These are phyloP conservation scores for Hormaphis cornu DNA, from an alignment of 1,140 invertebrate genomes.

Conservation along the genomic window DNA sequence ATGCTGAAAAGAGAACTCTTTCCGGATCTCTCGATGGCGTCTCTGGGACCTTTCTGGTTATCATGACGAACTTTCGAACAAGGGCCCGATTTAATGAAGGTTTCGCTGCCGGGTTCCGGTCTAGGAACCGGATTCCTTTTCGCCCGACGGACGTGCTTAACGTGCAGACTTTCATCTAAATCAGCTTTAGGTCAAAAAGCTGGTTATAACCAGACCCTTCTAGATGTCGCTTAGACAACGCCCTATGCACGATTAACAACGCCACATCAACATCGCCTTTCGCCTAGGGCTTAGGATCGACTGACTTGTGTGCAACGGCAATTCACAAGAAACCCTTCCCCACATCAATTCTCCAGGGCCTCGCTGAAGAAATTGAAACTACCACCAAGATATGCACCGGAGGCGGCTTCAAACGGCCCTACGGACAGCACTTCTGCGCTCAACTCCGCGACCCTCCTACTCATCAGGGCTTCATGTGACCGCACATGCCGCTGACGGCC, in stretches of 20 bases:
- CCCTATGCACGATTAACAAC: no score
- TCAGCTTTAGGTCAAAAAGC: no score
- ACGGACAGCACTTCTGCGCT: slow-evolving; percentile 62
- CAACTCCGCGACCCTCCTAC: slow-evolving; percentile 66
- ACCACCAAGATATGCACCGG: slow-evolving; percentile 76
- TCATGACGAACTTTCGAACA: slow-evolving; percentile 52
- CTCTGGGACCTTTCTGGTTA: slow-evolving; percentile 58
- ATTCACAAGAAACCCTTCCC: slow-evolving; percentile 81
- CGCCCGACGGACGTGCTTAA: slow-evolving; percentile 43
- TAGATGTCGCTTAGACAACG: no score
- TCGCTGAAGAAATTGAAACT: slow-evolving; percentile 55
- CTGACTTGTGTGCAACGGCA: slow-evolving; percentile 79
- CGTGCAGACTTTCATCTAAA: no score
- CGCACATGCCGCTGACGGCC: slow-evolving; percentile 44
- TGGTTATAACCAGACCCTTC: no score
- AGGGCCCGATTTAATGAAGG: no score
- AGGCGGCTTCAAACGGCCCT: slow-evolving; percentile 66
- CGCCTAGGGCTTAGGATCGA: no score
- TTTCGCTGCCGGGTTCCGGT: slow-evolving; percentile 64
- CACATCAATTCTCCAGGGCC: slow-evolving; percentile 70
- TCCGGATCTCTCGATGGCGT: slow-evolving; percentile 63
- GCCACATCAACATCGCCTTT: no score
- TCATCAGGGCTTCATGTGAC: slow-evolving; percentile 47
- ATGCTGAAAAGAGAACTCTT: slow-evolving; percentile 74
- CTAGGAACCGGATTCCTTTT: slow-evolving; percentile 64